Evolutionary conservation across 2,797 vertebrate species (phyloP).

Genomic region (Gymnocypris eckloni): DNA sequence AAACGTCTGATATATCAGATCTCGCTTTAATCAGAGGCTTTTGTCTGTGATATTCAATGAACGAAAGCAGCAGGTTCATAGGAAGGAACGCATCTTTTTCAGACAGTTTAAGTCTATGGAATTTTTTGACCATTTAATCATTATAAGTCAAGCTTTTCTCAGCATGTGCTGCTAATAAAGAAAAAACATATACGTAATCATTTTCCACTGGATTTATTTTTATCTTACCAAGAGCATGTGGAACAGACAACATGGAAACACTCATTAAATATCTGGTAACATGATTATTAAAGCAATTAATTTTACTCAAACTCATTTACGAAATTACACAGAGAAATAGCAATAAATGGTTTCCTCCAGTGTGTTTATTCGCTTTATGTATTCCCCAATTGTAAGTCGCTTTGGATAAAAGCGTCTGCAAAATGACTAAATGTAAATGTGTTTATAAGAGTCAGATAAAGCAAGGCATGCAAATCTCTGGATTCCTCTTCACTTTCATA

Average conservation of each 20-base stretch:
- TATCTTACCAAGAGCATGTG: neutral
- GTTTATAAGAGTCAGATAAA: neutral
- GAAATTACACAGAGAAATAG: neutral
- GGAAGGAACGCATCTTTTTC: no score
- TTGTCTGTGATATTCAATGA: neutral
- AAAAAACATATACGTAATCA: neutral
- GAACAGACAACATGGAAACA: neutral
- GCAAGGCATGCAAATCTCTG: neutral
- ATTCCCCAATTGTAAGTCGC: no score
- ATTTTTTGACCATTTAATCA: neutral
- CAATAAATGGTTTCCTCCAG: neutral
- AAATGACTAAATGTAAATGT: no score
- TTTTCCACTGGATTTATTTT: constrained; percentile 14
- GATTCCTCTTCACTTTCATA: neutral
- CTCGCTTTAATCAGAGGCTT: neutral
- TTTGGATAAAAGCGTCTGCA: no score
- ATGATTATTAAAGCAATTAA: neutral
- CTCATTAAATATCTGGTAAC: neutral
- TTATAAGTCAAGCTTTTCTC: neutral
- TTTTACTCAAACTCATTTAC: neutral
- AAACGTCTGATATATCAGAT: neutral
- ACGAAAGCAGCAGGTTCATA: neutral
- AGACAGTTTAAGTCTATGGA: no score
- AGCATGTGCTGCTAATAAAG: neutral
- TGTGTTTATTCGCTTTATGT: neutral